Base-by-base conservation (phyloP, 1,140 invertebrate species). In the Sminthurides bifidus region DNA sequence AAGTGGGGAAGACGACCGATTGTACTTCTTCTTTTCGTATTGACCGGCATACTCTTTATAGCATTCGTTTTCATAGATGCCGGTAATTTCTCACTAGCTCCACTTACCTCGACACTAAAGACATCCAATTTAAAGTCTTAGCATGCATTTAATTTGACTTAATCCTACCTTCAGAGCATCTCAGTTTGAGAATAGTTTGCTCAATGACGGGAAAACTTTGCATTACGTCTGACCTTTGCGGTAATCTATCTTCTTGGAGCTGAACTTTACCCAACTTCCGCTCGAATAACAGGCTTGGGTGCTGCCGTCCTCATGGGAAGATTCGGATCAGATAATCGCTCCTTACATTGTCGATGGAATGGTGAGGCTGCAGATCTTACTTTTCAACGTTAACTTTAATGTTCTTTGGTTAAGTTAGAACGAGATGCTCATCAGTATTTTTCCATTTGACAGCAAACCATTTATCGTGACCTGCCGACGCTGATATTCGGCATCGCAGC, bases 221-320 rank as follows among this genome's bases (percentile, higher is more conserved):
- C 40, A 50, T 64, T 2, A 30, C 82, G 14, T 75, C 77, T 63
- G 78, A n/a, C 81, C 0, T 84, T 84, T 67, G 79, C 79, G 59
- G 76, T 80, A 15, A 69, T 82, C 8, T 84, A 83, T 69, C 75
- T 85, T 59, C 81, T 79, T 62, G 82, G 81, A 2, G 76, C 80
- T 19, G 83, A 85, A 71, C 72, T 84, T 68, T 85, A 82, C 68
- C 83, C 83, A 15, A 85, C 83, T 12, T 73, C 73, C 46, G 67
- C 79, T 48, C 26, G 59, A 40, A 83, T 81, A 59, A 77, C 79
- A 15, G 81, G 80, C 33, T 74, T 85, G 31, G 81, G 78, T 0
- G 66, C 76, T 43, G 81, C 81, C 64, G 84, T 83, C 31, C 82
- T 84, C 70, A 74, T 83, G 58, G 84, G 82, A 24, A 72, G 82